These are phyloP conservation scores for Xanthorhoe spadicearia DNA, from an alignment of 2,888 invertebrate species.

Conservation along the genomic window DNA sequence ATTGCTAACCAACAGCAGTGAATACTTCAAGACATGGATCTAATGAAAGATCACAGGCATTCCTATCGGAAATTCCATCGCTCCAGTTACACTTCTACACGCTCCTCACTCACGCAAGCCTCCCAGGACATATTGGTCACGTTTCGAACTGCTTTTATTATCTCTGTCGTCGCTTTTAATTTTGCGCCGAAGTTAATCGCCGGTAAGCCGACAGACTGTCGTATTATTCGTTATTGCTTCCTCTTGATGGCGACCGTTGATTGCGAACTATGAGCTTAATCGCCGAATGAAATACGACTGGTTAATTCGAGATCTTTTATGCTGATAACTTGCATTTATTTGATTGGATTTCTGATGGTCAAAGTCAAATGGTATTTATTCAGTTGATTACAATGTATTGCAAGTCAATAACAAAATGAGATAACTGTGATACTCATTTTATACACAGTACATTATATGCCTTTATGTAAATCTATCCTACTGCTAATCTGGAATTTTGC, in stretches of 20 bases:
- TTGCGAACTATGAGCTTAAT: conserved; percentile 20
- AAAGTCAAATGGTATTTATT: background rate
- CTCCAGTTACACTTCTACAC: conserved; percentile 19
- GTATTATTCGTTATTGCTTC: conserved; percentile 65
- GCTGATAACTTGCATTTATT: conserved; percentile 1
- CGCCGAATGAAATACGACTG: conserved; percentile 3
- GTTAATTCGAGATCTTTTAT: background rate
- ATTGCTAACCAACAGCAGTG: too few species aligned
- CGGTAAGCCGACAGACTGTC: conserved; percentile 62
- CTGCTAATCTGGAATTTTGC: too few species aligned
- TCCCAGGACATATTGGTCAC: conserved; percentile 79
- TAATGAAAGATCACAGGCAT: too few species aligned
- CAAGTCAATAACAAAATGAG: too few species aligned
- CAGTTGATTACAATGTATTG: too few species aligned
- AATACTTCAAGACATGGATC: too few species aligned
- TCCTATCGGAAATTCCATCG: too few species aligned
- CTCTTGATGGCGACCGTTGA: conserved; percentile 51
- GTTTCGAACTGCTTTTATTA: conserved; percentile 74
- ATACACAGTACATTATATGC: too few species aligned
- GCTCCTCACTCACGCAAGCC: conserved; percentile 46
- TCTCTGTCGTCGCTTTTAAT: conserved; percentile 74
- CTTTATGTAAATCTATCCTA: too few species aligned
- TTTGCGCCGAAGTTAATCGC: conserved; percentile 70
- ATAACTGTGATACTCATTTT: too few species aligned
- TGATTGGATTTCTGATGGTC: background rate